Conservation (phyloP, 2,888 invertebrate species). For the Xylocampa areola region DNA sequence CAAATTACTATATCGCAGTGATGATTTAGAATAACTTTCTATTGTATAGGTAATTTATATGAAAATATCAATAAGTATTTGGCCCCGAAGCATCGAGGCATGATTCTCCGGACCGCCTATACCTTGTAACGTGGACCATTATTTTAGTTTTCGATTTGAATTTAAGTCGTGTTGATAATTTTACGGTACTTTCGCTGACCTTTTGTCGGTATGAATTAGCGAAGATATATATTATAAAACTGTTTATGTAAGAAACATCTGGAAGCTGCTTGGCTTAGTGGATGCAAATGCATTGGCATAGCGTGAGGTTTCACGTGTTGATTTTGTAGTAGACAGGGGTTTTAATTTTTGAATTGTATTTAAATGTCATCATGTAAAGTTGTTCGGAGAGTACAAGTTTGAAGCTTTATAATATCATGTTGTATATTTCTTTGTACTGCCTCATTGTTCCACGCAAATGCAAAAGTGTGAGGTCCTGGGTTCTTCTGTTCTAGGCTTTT, state of each 20-base stretch:
- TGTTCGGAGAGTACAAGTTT: no score
- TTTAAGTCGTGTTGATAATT: slow-evolving; percentile 53
- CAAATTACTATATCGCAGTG: slow-evolving; percentile 82
- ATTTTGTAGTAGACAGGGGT: no score
- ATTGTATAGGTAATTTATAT: slow-evolving; percentile 79
- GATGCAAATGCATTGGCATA: no score
- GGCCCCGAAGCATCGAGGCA: slow-evolving; percentile 75
- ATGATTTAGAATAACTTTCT: slow-evolving; percentile 79
- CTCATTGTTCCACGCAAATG: no score
- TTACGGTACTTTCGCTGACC: slow-evolving; percentile 58
- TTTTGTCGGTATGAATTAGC: slow-evolving; percentile 46
- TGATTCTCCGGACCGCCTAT: slow-evolving; percentile 76
- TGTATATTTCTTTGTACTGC: no score
- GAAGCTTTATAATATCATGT: no score
- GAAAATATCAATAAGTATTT: slow-evolving; percentile 80
- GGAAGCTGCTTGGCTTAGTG: no score
- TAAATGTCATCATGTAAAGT: no score
- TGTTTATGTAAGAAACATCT: slow-evolving; percentile 16
- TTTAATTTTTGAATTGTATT: no score
- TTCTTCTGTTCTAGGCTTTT: no score
- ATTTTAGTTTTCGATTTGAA: slow-evolving; percentile 75
- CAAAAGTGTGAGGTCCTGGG: no score
- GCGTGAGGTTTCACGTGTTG: no score
- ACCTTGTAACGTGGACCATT: slow-evolving; percentile 74
- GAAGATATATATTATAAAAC: slow-evolving; percentile 33